Conservation (phyloP, 1,140 invertebrate genomes). For the Panagrolaimus sp. region DNA sequence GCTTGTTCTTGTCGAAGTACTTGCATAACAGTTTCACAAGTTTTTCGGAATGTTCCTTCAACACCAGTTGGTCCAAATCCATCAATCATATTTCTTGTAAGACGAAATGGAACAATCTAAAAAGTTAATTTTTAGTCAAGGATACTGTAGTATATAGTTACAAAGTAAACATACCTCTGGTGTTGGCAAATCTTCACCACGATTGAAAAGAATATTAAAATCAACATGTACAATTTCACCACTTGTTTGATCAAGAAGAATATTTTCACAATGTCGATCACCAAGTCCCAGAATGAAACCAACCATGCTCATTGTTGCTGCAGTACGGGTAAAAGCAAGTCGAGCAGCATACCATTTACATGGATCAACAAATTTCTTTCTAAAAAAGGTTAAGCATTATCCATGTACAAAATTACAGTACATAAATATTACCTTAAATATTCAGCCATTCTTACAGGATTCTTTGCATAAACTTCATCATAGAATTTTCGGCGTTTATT, state of each 20-base stretch:
- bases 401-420: no score
- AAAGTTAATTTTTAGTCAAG: slow-evolving; percentile 8
- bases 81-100: slow-evolving; percentile 88
- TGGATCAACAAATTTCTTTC: slow-evolving; percentile 46
- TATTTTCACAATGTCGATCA: slow-evolving; percentile 95
- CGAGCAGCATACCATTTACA: slow-evolving; percentile 66
- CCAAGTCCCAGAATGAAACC: slow-evolving; percentile 94
- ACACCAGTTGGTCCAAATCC: slow-evolving; percentile 72
- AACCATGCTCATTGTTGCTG: slow-evolving; percentile 95
- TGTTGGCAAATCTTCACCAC: slow-evolving; percentile 60
- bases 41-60: slow-evolving; percentile 81
- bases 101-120: slow-evolving; percentile 76
- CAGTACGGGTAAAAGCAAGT: slow-evolving; percentile 77
- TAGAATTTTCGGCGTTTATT: not conserved
- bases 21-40: slow-evolving; percentile 71
- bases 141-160: not conserved
- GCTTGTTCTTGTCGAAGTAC: slow-evolving; percentile 65
- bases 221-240: slow-evolving; percentile 95
- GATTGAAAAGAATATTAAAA: slow-evolving; percentile 95
- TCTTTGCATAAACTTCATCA: not conserved
- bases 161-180: slow-evolving; percentile 48
- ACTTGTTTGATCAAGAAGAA: slow-evolving; percentile 79
- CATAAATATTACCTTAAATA: slow-evolving; percentile 71
- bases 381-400: no score
- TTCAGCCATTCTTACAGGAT: slow-evolving; percentile 54